A percentile compares a stretch with the other conserved stretches of the same genome.
Evolutionary conservation across 2,113 vertebrate species (phyloP).

Genomic region (Corvus moneduloides): DNA sequence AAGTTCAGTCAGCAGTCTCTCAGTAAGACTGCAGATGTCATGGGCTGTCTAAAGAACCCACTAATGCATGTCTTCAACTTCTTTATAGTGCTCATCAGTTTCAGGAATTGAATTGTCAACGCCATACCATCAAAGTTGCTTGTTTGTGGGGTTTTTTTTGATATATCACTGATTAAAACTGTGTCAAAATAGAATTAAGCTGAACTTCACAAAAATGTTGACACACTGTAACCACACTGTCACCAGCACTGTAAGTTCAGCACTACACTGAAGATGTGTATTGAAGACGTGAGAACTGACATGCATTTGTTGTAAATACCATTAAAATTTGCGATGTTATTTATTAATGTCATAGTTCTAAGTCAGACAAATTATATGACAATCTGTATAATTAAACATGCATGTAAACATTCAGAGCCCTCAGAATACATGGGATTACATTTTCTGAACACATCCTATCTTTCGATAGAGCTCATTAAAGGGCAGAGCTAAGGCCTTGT

Average conservation of each 20-base stretch:
- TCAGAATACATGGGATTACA: neutral
- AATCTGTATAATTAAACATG: neutral
- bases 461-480: neutral
- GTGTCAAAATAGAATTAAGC: neutral
- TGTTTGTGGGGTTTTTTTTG: neutral
- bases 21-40: neutral
- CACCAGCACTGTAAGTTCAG: neutral
- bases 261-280: neutral
- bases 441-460: neutral
- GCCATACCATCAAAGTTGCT: neutral
- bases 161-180: neutral
- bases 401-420: neutral
- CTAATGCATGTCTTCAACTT: neutral
- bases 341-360: neutral
- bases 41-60: neutral
- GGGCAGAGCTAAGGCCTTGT: neutral
- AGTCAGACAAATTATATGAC: neutral
- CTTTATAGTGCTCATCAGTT: neutral
- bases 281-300: neutral
- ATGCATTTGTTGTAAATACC: neutral
- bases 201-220: neutral
- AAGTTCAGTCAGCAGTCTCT: neutral
- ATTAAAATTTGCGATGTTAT: neutral
- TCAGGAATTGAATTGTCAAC: neutral
- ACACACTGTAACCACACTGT: neutral